phyloP scores from a whole-genome alignment of 2,888 invertebrate species.

The Dryococelus australis region DNA sequence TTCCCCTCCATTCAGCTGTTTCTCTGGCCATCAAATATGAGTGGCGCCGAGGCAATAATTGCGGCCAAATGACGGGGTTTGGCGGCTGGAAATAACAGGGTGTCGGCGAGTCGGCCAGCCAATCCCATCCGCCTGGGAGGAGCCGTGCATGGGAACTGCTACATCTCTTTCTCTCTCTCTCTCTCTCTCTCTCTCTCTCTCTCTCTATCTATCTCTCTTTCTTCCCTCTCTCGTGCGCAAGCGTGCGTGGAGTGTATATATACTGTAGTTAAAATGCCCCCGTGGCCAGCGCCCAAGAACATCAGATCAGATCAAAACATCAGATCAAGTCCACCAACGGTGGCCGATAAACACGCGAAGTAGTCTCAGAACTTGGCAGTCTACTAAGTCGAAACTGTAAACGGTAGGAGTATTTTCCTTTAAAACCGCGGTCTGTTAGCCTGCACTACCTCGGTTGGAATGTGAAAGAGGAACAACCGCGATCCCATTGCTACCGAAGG shows the following conservation, averaged over 20 bases:
- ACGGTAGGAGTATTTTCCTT: no score
- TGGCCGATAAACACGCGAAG: not conserved
- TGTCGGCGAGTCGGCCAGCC: constrained; percentile 39
- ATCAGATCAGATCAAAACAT: no score
- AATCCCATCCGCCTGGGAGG: constrained; percentile 41
- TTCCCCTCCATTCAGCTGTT: no score
- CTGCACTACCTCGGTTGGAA: no score
- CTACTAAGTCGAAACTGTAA: no score
- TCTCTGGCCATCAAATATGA: constrained; percentile 44
- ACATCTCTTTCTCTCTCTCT: not conserved
- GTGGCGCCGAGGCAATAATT: constrained; percentile 45
- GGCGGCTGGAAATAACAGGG: constrained; percentile 42
- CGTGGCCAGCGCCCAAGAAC: no score
- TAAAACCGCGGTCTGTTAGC: no score
- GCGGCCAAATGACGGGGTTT: constrained; percentile 46
- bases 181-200: not conserved
- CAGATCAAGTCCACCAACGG: not conserved
- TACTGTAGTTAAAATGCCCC: no score
- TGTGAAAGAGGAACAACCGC: no score
- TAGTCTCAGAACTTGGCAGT: no score
- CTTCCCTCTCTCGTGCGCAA: no score
- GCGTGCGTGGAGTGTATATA: not conserved
- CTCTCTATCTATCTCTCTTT: not conserved
- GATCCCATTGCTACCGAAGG: no score
- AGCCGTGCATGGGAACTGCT: constrained; percentile 22